phyloP scores from a whole-genome alignment of 2,888 invertebrate species.

The Dorcus parallelipipedus region DNA sequence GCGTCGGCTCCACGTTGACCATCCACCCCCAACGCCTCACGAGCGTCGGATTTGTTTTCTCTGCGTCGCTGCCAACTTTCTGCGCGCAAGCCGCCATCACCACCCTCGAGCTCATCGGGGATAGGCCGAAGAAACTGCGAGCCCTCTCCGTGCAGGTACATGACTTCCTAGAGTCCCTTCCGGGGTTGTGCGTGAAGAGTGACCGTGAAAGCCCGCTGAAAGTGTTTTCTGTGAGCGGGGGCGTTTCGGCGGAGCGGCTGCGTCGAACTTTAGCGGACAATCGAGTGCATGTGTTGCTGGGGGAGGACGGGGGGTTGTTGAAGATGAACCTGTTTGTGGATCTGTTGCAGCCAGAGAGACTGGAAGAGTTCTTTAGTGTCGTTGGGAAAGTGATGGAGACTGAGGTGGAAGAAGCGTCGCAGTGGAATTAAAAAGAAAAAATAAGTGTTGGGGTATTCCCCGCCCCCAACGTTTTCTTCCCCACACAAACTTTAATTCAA shows the following conservation, averaged over 20 bases:
- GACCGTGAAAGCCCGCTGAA: slow-evolving; percentile 38
- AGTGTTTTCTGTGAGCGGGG: slow-evolving; percentile 31
- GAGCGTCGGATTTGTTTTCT: slow-evolving; percentile 92
- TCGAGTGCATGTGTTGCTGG: slow-evolving; percentile 34
- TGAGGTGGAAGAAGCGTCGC: too few relatives aligned
- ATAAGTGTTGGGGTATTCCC: too few relatives aligned
- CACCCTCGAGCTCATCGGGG: slow-evolving; percentile 72
- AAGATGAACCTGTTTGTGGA: slow-evolving; percentile 37
- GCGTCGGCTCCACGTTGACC: slow-evolving; percentile 86
- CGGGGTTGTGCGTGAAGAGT: slow-evolving; percentile 34
- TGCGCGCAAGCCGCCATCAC: slow-evolving; percentile 83
- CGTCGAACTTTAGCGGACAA: slow-evolving; percentile 33
- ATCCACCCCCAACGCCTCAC: slow-evolving; percentile 94
- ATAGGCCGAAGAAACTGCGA: slow-evolving; percentile 60
- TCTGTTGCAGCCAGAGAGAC: slow-evolving; percentile 14
- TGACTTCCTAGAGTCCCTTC: slow-evolving; percentile 27
- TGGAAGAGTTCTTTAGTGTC: slow-evolving; percentile 26
- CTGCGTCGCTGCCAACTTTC: slow-evolving; percentile 92
- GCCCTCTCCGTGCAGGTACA: slow-evolving; percentile 33
- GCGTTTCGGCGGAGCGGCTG: slow-evolving; percentile 19
- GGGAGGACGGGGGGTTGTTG: slow-evolving; percentile 32
- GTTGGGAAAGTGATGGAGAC: slow-evolving; percentile 27
- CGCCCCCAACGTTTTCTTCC: too few relatives aligned
- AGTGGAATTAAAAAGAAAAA: too few relatives aligned
- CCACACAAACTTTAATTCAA: too few relatives aligned